Conservation (phyloP, 2,113 vertebrate species). For the Notiomystis cincta region DNA sequence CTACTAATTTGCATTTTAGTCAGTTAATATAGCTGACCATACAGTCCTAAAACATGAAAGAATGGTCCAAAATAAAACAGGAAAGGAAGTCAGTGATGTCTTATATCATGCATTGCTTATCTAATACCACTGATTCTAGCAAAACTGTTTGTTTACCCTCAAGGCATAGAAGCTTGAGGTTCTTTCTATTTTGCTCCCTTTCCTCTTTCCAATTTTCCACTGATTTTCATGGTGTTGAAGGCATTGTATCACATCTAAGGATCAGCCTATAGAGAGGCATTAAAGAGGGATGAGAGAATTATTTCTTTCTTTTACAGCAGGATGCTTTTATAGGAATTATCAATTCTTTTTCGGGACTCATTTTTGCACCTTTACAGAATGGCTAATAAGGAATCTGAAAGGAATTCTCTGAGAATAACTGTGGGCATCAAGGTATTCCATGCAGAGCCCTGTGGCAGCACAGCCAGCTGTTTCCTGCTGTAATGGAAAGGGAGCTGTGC, state of each 20-base stretch:
- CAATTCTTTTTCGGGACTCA: background rate
- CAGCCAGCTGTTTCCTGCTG: background rate
- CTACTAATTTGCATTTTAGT: background rate
- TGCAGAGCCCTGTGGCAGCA: fast-evolving
- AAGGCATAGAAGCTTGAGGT: background rate
- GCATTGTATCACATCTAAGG: background rate
- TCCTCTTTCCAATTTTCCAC: background rate
- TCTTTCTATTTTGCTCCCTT: background rate
- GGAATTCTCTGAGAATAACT: background rate
- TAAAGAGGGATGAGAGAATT: background rate
- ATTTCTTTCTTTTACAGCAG: background rate
- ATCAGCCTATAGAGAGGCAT: background rate
- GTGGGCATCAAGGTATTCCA: background rate
- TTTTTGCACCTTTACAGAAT: background rate
- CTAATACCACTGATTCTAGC: background rate
- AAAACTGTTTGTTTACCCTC: background rate
- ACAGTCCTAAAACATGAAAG: background rate
- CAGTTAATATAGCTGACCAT: background rate
- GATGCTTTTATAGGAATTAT: background rate
- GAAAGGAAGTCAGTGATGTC: background rate
- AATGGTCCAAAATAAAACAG: background rate
- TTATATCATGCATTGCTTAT: background rate
- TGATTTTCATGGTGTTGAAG: background rate
- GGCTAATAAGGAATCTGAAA: background rate
- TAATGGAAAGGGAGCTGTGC: conserved; percentile 18